Conservation (phyloP, 2,113 vertebrate genomes). For the Pituophis catenifer region DNA sequence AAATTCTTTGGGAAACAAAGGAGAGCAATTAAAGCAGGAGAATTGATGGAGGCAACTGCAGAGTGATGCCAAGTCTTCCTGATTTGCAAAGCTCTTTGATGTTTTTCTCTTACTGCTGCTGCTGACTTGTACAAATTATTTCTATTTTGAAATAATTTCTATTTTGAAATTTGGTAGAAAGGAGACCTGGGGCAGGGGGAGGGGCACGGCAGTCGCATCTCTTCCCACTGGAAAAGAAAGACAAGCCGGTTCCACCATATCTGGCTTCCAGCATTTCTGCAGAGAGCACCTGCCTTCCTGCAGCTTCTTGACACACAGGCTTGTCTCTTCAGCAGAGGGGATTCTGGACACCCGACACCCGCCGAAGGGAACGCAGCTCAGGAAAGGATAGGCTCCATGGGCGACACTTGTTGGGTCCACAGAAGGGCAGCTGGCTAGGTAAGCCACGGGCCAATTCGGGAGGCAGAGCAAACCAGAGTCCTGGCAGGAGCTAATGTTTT, state of each 20-base stretch:
- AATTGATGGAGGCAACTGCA: slow-evolving; percentile 68
- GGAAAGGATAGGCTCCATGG: too few relatives aligned
- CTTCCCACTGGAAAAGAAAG: neutral
- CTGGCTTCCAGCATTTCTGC: neutral
- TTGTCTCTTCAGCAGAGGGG: neutral
- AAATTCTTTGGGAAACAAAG: slow-evolving; percentile 18
- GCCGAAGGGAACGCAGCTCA: too few relatives aligned
- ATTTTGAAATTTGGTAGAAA: neutral
- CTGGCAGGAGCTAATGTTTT: too few relatives aligned
- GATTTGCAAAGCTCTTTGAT: neutral
- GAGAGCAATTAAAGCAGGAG: slow-evolving; percentile 62
- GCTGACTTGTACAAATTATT: neutral
- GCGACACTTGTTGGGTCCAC: too few relatives aligned
- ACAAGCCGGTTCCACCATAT: neutral
- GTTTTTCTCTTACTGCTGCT: neutral
- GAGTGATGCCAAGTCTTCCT: slow-evolving; percentile 43
- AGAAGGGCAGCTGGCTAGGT: neutral
- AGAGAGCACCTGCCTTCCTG: neutral
- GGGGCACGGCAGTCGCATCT: neutral
- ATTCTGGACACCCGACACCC: neutral
- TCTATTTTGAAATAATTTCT: neutral
- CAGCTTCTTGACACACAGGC: neutral
- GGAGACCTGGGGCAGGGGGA: neutral
- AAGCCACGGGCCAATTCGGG: too few relatives aligned
- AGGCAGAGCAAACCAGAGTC: too few relatives aligned